phyloP scores from a whole-genome alignment of 1,140 invertebrate genomes.

The Euglossa dilemma region DNA sequence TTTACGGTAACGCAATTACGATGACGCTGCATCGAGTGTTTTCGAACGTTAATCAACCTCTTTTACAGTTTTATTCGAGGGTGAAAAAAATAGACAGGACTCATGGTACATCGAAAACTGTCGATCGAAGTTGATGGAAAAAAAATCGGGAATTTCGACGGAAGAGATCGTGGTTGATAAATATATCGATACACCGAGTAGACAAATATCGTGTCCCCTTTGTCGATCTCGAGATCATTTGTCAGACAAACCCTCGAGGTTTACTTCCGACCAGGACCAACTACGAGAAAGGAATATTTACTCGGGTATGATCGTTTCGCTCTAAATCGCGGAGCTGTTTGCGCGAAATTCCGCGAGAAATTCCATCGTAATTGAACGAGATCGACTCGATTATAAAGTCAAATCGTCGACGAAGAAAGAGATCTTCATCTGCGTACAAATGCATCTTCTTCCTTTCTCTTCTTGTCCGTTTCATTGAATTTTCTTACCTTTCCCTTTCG shows the following conservation, averaged over 20 bases:
- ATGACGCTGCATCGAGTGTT: neutral
- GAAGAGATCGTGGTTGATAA: neutral
- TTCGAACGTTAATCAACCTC: conserved; percentile 10
- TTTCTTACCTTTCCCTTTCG: neutral
- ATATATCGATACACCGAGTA: conserved; percentile 13
- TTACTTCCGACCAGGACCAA: conserved; percentile 7
- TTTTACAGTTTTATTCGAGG: neutral
- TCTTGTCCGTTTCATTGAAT: neutral
- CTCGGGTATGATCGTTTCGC: conserved; percentile 31
- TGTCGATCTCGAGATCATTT: conserved; percentile 45
- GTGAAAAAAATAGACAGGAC: neutral
- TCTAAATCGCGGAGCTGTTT: conserved; percentile 48
- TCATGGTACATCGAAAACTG: neutral
- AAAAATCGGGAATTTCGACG: neutral
- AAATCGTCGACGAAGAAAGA: conserved; percentile 56
- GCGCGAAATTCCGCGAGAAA: conserved; percentile 61
- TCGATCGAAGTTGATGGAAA: neutral
- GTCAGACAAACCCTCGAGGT: conserved; percentile 21
- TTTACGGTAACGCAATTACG: neutral
- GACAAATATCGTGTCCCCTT: conserved; percentile 40
- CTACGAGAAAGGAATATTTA: conserved; percentile 50
- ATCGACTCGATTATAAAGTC: conserved; percentile 70
- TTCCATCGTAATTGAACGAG: conserved; percentile 71
- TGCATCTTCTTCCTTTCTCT: conserved; percentile 24
- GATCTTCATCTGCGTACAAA: conserved; percentile 5